Evolutionary conservation across 2,888 invertebrate genomes (phyloP), one percentile per base, ranked within the genome.

Genomic region (Idaea straminata): DNA sequence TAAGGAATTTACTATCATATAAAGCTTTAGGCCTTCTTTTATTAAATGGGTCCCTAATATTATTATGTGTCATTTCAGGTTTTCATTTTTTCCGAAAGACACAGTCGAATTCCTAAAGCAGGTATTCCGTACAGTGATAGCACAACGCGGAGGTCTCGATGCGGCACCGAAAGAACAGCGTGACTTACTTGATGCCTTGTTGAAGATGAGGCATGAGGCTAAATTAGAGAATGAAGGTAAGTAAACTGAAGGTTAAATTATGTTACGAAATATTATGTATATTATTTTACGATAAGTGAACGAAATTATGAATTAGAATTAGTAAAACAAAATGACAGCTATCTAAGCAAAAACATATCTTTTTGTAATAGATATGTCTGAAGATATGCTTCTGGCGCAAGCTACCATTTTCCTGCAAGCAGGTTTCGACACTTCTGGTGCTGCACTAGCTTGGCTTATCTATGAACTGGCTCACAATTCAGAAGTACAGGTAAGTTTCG

Each of bases 111-210:
- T 79, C 69, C 82, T 89, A 47, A 78, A 66, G 13, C 73, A 73
- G n/a, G 61, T 86, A 1, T 83, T 82, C 61, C 69, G 73, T 3
- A 34, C 64, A 5, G 76, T 86, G 4, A 77, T 84, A 1, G 66
- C 71, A 3, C 79, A 85, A 62, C 73, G 86, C 2, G 83, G 82
- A 0, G 80, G 78, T 0, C 77, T 63, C 67, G 72, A 77, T 6
- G 65, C 68, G 5, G 66, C 65, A n/a, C 69, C 67, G 15, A 66
- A 72, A 0, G 73, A 74, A 0, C 74, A 82, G 16, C 70, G 70
- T 57, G 88, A 88, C 62, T 72, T 90, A 0, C 69, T 90, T 0
- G 89, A 89, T 35, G 77, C 82, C 0, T 66, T 90, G 3, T 13
- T 88, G 3, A 84, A 84, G 65, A 78, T 89, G 66, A 82, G 78